Evolutionary conservation across 2,113 vertebrate species (phyloP).

Genomic region (Cranoglanis bouderius): DNA sequence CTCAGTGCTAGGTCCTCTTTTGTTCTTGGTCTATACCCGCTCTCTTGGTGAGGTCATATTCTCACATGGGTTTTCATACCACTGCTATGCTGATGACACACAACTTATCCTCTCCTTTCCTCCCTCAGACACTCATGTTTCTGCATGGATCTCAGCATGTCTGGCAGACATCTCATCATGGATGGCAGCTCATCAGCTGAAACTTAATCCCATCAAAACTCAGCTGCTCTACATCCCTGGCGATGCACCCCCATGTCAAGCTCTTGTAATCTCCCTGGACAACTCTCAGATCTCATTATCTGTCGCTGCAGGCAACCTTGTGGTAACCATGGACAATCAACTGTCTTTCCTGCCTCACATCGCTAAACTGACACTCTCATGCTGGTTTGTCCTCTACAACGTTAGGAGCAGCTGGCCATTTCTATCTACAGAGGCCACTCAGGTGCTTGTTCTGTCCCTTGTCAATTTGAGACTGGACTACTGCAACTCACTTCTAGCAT

Average conservation of each 20-base stretch:
- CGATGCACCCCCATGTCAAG: not conserved
- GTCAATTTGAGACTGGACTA: not conserved
- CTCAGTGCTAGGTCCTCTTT: not conserved
- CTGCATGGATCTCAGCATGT: not conserved
- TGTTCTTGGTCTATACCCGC: not conserved
- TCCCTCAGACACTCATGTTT: not conserved
- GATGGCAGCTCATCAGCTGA: not conserved
- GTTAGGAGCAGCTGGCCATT: not conserved
- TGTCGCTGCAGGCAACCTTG: not conserved
- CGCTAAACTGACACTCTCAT: not conserved
- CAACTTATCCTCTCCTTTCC: not conserved
- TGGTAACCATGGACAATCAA: not conserved
- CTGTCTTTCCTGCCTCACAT: not conserved
- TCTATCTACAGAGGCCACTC: not conserved
- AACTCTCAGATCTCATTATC: slow-evolving; percentile 8
- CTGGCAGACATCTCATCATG: slow-evolving; percentile 4
- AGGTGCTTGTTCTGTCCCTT: not conserved
- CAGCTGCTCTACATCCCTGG: not conserved
- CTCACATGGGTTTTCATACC: not conserved
- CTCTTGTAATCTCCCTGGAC: not conserved
- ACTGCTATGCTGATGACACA: not conserved
- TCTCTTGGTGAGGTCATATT: not conserved
- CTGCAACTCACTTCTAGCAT: not conserved
- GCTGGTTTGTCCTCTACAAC: slow-evolving; percentile 6
- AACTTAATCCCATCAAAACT: not conserved